A percentile compares a stretch with the other conserved stretches of the same genome.
phyloP scores from a whole-genome alignment of 2,888 invertebrate genomes.

The Conops quadrifasciatus region DNA sequence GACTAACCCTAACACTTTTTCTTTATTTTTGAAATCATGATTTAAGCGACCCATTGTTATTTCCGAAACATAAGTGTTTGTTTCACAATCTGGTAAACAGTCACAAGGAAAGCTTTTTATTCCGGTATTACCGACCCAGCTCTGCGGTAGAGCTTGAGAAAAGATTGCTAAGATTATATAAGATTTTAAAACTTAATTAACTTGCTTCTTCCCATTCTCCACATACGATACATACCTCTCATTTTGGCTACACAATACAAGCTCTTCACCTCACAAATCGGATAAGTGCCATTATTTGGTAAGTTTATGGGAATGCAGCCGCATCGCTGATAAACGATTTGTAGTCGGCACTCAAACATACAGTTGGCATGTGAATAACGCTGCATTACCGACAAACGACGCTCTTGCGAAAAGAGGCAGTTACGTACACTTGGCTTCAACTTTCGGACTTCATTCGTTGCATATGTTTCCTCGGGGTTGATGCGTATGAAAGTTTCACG shows the following conservation, averaged over 20 bases:
- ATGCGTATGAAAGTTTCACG: conserved; percentile 72
- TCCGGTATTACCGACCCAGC: too few relatives aligned
- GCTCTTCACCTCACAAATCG: conserved; percentile 52
- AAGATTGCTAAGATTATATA: conserved; percentile 45
- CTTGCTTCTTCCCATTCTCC: not conserved
- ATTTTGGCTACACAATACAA: conserved; percentile 55
- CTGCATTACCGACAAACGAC: conserved; percentile 55
- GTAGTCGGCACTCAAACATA: conserved; percentile 69
- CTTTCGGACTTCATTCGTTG: conserved; percentile 68
- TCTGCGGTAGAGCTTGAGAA: conserved; percentile 65
- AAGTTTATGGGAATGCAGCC: conserved; percentile 72
- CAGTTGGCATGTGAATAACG: conserved; percentile 75
- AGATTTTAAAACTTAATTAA: not conserved
- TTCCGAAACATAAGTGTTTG: conserved; percentile 71
- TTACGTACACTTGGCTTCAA: conserved; percentile 67
- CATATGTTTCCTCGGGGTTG: conserved; percentile 72
- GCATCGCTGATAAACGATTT: conserved; percentile 66
- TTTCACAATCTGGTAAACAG: conserved; percentile 73
- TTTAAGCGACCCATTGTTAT: conserved; percentile 71
- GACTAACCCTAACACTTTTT: not conserved
- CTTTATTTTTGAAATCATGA: conserved; percentile 62
- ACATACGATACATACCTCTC: conserved; percentile 49
- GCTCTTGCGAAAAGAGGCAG: conserved; percentile 72
- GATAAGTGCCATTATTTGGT: conserved; percentile 61
- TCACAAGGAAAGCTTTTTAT: conserved; percentile 61